Evolutionary conservation across 2,797 vertebrate species (phyloP).

Genomic region (Myotis daubentonii): DNA sequence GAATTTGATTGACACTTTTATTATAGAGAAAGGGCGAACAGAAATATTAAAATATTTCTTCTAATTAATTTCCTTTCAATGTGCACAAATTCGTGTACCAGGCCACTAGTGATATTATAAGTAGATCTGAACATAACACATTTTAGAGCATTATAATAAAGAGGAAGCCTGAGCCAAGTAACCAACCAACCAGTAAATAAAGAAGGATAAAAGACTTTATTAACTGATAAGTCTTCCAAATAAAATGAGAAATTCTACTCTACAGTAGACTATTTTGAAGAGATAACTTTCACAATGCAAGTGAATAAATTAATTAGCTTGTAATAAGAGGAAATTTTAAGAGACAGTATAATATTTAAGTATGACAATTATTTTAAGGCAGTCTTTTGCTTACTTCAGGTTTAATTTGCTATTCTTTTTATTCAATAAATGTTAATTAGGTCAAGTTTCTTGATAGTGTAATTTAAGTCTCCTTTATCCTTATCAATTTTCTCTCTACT

Average conservation of each 20-base stretch:
- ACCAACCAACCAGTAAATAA: conserved; percentile 18
- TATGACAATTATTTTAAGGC: conserved; percentile 47
- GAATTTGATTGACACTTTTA: too few relatives aligned
- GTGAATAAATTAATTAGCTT: conserved; percentile 46
- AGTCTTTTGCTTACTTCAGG: not conserved
- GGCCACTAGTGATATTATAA: not conserved
- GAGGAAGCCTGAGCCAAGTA: not conserved
- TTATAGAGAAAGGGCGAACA: too few relatives aligned
- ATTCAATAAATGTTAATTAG: not conserved
- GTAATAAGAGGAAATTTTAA: not conserved
- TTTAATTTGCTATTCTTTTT: not conserved
- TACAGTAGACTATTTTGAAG: conserved; percentile 32
- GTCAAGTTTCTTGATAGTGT: not conserved
- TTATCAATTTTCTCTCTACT: not conserved
- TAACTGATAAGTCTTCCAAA: not conserved
- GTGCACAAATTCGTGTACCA: too few relatives aligned
- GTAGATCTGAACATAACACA: not conserved
- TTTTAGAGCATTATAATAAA: conserved; percentile 36
- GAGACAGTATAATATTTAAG: not conserved
- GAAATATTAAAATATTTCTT: too few relatives aligned
- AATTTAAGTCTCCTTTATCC: not conserved
- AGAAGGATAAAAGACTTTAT: not conserved
- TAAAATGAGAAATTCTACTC: conserved; percentile 13
- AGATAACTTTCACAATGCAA: conserved; percentile 1
- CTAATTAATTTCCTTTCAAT: too few relatives aligned